A percentile compares a stretch with the other conserved stretches of the same genome.
These are phyloP conservation scores for Sinocyclocheilus rhinocerous DNA, from an alignment of 2,113 vertebrate species.

Conservation along the genomic window DNA sequence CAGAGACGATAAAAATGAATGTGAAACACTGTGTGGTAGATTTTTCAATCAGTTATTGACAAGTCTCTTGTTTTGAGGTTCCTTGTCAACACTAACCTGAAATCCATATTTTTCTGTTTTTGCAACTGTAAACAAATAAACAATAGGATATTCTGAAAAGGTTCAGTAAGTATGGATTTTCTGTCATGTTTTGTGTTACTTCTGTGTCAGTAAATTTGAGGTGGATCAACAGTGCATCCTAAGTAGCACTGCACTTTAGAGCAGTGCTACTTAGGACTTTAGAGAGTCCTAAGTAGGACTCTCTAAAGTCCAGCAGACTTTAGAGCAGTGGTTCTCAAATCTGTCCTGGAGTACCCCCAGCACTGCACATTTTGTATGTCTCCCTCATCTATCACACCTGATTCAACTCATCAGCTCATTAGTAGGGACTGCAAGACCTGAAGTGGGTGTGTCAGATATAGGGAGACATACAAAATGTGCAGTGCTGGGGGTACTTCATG, in stretches of 20 bases:
- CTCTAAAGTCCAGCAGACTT: neutral
- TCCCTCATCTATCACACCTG: too few relatives aligned
- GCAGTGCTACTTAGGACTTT: too few relatives aligned
- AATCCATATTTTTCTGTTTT: neutral
- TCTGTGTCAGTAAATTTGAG: neutral
- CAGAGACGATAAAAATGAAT: neutral
- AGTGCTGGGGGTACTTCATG: too few relatives aligned
- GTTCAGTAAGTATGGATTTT: conserved; percentile 6
- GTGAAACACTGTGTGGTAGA: neutral
- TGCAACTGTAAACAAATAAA: neutral
- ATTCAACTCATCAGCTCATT: too few relatives aligned
- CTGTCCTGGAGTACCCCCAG: too few relatives aligned
- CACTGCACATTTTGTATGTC: too few relatives aligned
- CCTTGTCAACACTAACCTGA: too few relatives aligned
- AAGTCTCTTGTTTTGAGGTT: too few relatives aligned
- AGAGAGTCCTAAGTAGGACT: too few relatives aligned
- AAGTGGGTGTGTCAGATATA: too few relatives aligned
- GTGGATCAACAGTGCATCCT: neutral
- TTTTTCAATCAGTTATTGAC: neutral
- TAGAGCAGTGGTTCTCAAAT: neutral
- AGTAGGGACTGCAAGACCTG: too few relatives aligned
- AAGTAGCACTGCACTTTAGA: neutral
- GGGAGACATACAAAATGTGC: too few relatives aligned
- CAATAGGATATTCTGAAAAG: neutral
- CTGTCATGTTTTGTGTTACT: neutral